Conservation (phyloP, 2,113 vertebrate genomes). For the Tretioscincus oriximinensis region DNA sequence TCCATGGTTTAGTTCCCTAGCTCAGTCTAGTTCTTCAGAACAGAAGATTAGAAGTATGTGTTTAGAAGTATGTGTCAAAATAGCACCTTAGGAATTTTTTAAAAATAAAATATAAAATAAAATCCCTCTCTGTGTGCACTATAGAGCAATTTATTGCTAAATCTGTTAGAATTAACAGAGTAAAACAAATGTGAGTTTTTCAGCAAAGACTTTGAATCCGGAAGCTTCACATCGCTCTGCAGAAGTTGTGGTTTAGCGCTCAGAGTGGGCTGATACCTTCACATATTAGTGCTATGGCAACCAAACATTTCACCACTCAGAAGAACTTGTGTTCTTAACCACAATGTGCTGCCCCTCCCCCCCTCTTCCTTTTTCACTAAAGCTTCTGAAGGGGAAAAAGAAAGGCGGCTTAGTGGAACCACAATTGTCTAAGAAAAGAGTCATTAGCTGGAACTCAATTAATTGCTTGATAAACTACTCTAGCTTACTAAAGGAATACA, state of each 20-base stretch:
- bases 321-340: slow-evolving; percentile 66
- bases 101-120: background rate
- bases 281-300: slow-evolving; percentile 75
- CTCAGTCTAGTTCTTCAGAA: no score
- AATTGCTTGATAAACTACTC: slow-evolving; percentile 34
- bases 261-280: slow-evolving; percentile 70
- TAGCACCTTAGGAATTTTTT: background rate
- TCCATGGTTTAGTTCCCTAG: no score
- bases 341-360: slow-evolving; percentile 67
- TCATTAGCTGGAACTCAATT: slow-evolving; percentile 35
- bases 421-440: slow-evolving; percentile 50
- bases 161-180: slow-evolving; percentile 37
- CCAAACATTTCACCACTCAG: slow-evolving; percentile 71
- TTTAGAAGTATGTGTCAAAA: no score
- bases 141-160: background rate
- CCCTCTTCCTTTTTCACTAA: slow-evolving; percentile 73
- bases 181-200: slow-evolving; percentile 25
- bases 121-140: no score
- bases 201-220: slow-evolving; percentile 39
- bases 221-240: slow-evolving; percentile 51
- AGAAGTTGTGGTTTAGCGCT: slow-evolving; percentile 83
- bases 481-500: background rate
- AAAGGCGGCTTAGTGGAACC: slow-evolving; percentile 72
- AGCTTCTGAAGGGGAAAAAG: slow-evolving; percentile 67
- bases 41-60: no score